Evolutionary conservation across 2,797 vertebrate species (phyloP).

Genomic region (Pelodytes ibericus): DNA sequence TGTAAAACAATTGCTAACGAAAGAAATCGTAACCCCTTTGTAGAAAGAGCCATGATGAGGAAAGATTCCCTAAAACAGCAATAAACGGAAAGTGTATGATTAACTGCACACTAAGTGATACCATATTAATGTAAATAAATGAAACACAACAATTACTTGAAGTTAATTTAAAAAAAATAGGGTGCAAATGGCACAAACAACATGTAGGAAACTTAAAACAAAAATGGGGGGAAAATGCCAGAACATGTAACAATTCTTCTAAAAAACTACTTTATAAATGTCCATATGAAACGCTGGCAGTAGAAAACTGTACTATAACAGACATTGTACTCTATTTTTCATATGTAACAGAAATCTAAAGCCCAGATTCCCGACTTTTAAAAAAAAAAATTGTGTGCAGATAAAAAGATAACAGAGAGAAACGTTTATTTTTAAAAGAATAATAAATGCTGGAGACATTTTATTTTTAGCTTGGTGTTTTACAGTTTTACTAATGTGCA

Average conservation of each 20-base stretch:
- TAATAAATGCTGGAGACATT: conserved; percentile 14
- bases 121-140: conserved; percentile 4
- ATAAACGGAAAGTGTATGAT: not conserved
- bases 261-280: conserved; percentile 39
- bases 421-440: conserved; percentile 9
- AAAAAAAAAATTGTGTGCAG: no score
- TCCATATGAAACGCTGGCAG: conserved; percentile 6
- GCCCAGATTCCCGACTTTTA: not conserved
- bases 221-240: conserved; percentile 56
- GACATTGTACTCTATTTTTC: not conserved
- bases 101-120: conserved; percentile 5
- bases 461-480: not conserved
- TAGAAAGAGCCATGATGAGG: not conserved
- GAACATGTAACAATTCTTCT: conserved; percentile 69
- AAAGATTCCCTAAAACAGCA: not conserved
- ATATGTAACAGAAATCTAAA: not conserved
- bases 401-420: not conserved
- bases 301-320: conserved; percentile 5
- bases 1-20: not conserved
- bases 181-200: conserved; percentile 11
- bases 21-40: not conserved
- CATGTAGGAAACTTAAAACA: conserved; percentile 20
- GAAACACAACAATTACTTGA: conserved; percentile 19
- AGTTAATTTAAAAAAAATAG: conserved; percentile 21
- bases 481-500: conserved; percentile 1